Evolutionary conservation across 2,888 invertebrate genomes (phyloP).

Genomic region (Nomada fucata): DNA sequence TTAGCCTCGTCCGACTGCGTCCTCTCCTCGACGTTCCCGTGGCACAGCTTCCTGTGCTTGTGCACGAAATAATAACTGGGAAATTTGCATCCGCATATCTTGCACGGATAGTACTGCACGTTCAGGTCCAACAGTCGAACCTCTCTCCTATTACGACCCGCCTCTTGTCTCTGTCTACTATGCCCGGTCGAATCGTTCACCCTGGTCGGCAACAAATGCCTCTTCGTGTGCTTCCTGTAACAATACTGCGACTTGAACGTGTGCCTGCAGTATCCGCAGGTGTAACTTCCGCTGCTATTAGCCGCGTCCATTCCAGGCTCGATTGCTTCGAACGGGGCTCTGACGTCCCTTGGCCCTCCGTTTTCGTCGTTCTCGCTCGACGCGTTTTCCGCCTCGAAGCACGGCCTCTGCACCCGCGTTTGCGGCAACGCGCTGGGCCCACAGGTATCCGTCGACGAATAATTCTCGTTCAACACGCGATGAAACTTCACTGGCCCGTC

Average conservation of each 20-base stretch:
- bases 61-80: constrained; percentile 97
- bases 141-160: constrained; percentile 83
- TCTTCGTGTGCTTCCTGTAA: constrained; percentile 91
- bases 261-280: constrained; percentile 91
- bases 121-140: constrained; percentile 90
- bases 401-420: constrained; percentile 43
- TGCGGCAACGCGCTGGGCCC: constrained; percentile 19
- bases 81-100: constrained; percentile 96
- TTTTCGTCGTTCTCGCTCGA: constrained; percentile 77
- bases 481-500: constrained; percentile 96
- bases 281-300: constrained; percentile 85
- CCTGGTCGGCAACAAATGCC: constrained; percentile 78
- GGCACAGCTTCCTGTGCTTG: constrained; percentile 94
- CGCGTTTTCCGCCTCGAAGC: constrained; percentile 31
- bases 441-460: constrained; percentile 81
- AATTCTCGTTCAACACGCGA: constrained; percentile 93
- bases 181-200: constrained; percentile 36
- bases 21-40: constrained; percentile 86
- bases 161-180: constrained; percentile 50
- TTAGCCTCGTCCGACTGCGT: constrained; percentile 75
- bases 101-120: constrained; percentile 96
- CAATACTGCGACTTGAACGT: constrained; percentile 94
- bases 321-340: constrained; percentile 69
- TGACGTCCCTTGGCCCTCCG: constrained; percentile 70
- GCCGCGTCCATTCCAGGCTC: constrained; percentile 69